Percentiles rank a stretch among this genome's conserved stretches.
phyloP scores from a whole-genome alignment of 1,140 invertebrate genomes.

The Eumeta japonica region DNA sequence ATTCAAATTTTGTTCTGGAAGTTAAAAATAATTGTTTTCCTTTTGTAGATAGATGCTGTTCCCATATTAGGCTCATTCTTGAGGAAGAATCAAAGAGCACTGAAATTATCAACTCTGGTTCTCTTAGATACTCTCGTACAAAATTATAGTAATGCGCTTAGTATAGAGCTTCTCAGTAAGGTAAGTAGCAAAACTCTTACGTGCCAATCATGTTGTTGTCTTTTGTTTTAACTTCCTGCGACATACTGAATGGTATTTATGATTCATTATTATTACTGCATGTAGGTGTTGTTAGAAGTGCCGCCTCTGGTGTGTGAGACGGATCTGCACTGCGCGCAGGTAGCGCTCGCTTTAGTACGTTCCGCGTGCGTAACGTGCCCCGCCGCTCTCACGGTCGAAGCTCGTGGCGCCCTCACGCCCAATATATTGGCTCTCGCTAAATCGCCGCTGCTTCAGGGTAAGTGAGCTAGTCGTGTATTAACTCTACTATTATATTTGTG shows the following conservation, averaged over 20 bases:
- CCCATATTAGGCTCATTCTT: slow-evolving; percentile 92
- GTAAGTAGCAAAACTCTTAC: slow-evolving; percentile 46
- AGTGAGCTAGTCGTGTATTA: neutral
- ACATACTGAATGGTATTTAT: slow-evolving; percentile 1
- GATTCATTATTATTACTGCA: neutral
- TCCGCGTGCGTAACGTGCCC: slow-evolving; percentile 72
- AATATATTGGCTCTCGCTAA: slow-evolving; percentile 84
- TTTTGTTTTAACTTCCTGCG: neutral
- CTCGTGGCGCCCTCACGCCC: slow-evolving; percentile 65
- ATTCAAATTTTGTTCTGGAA: slow-evolving; percentile 2
- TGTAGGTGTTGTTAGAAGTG: slow-evolving; percentile 55
- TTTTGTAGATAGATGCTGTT: slow-evolving; percentile 75
- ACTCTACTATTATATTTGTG: slow-evolving; percentile 7
- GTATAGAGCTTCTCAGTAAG: slow-evolving; percentile 71
- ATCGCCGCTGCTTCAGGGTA: slow-evolving; percentile 85
- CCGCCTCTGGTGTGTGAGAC: slow-evolving; percentile 88
- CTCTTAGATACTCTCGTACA: slow-evolving; percentile 87
- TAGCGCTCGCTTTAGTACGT: slow-evolving; percentile 75
- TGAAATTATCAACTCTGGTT: slow-evolving; percentile 89
- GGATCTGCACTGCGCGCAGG: slow-evolving; percentile 94
- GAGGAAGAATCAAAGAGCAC: slow-evolving; percentile 93
- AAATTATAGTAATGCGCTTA: slow-evolving; percentile 75
- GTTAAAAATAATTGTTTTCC: slow-evolving; percentile 14
- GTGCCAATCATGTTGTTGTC: neutral
- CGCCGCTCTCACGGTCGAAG: slow-evolving; percentile 65